phyloP scores from a whole-genome alignment of 2,888 invertebrate species.

The Drosophila lacicola region DNA sequence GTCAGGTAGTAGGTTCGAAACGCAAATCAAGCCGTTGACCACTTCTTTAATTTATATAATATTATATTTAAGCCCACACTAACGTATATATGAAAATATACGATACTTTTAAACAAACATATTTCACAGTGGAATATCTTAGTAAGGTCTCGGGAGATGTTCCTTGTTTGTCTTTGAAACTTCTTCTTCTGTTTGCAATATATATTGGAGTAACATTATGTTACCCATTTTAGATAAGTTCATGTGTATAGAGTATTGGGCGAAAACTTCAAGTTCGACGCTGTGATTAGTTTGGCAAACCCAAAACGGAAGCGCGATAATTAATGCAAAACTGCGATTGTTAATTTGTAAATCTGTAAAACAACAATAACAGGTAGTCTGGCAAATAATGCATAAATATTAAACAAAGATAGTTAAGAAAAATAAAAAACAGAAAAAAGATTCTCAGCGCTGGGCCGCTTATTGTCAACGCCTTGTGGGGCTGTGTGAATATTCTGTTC shows the following conservation, averaged over 20 bases:
- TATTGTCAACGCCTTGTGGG: conserved; percentile 63
- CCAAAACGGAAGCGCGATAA: conserved; percentile 72
- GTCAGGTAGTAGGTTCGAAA: too few relatives aligned
- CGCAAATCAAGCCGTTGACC: too few relatives aligned
- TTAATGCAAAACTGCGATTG: conserved; percentile 75
- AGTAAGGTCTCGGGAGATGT: too few relatives aligned
- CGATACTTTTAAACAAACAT: too few relatives aligned
- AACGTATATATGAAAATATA: too few relatives aligned
- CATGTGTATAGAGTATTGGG: conserved; percentile 9
- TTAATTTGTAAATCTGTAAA: conserved; percentile 78
- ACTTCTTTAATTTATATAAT: too few relatives aligned
- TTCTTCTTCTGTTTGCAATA: not conserved
- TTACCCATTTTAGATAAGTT: not conserved
- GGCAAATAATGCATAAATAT: conserved; percentile 74
- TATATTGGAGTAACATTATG: not conserved
- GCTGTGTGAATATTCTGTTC: conserved; percentile 78
- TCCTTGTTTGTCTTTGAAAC: not conserved
- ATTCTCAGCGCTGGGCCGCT: conserved; percentile 58
- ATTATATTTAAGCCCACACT: too few relatives aligned
- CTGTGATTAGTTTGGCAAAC: conserved; percentile 56
- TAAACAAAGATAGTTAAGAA: conserved; percentile 55
- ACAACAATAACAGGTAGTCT: conserved; percentile 35
- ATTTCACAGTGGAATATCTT: too few relatives aligned
- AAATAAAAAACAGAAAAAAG: conserved; percentile 11
- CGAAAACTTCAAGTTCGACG: conserved; percentile 33